Conservation (phyloP, 2,888 invertebrate species). For the Pyrgus malvae region DNA sequence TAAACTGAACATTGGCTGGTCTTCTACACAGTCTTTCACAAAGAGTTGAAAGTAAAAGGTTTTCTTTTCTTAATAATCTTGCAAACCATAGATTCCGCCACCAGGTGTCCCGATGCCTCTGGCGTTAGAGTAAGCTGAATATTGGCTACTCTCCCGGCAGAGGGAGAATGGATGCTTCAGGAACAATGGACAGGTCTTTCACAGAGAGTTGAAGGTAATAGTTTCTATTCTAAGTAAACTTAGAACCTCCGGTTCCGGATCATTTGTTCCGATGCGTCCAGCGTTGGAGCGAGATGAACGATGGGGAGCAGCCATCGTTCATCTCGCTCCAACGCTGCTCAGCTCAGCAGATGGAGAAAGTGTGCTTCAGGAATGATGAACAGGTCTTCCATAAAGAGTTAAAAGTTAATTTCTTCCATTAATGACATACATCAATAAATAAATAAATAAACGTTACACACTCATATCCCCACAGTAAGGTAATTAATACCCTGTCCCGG, state of each 20-base stretch:
- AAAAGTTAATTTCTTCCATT: no score
- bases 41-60: no score
- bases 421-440: no score
- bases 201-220: constrained; percentile 80
- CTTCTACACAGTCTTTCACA: no score
- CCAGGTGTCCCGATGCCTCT: constrained; percentile 51
- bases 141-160: constrained; percentile 85
- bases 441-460: no score
- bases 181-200: constrained; percentile 85
- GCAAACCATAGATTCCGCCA: no score
- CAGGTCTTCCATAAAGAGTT: constrained; percentile 86
- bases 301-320: constrained; percentile 77
- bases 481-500: no score
- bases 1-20: constrained; percentile 82
- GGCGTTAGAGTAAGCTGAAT: constrained; percentile 54
- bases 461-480: no score
- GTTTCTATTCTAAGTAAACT: no score
- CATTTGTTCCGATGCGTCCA: constrained; percentile 48
- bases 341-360: constrained; percentile 87
- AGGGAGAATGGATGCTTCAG: constrained; percentile 90
- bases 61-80: no score
- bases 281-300: constrained; percentile 57
- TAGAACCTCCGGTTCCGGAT: constrained; percentile 47
- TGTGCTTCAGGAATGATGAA: constrained; percentile 87
- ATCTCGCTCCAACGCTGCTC: constrained; percentile 72